These are phyloP conservation scores for Hyposoter dolosus DNA, from an alignment of 2,888 invertebrate species.

Conservation along the genomic window DNA sequence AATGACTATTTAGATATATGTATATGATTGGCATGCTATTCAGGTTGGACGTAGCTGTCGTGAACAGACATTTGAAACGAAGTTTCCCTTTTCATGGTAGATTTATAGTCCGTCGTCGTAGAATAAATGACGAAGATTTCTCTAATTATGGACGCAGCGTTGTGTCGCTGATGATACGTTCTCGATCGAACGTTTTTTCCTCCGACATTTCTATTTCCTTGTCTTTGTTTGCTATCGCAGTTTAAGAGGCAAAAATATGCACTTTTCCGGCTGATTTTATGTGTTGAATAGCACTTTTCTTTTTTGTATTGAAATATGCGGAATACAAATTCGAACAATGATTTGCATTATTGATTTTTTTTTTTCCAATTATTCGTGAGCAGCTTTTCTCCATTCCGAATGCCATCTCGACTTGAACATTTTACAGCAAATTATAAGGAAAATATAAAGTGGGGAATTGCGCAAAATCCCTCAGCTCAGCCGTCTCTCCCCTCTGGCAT, in stretches of 20 bases:
- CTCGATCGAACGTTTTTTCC: conserved; percentile 45
- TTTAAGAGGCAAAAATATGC: not conserved
- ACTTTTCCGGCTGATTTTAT: not conserved
- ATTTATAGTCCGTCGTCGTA: conserved; percentile 70
- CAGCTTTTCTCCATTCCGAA: not conserved
- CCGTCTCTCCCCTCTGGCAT: conserved; percentile 33
- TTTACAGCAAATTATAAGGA: conserved; percentile 26
- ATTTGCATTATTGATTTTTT: conserved; percentile 11
- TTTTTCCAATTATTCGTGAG: not conserved
- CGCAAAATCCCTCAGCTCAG: conserved; percentile 25
- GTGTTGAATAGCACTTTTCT: not conserved
- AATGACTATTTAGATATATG: conserved; percentile 33
- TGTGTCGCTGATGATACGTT: conserved; percentile 68
- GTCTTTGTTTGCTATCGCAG: not conserved
- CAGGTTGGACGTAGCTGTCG: conserved; percentile 45
- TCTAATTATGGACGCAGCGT: conserved; percentile 71
- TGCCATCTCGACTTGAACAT: conserved; percentile 22
- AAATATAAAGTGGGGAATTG: conserved; percentile 29
- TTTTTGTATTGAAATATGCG: not conserved
- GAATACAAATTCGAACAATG: conserved; percentile 9
- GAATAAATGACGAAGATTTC: conserved; percentile 74
- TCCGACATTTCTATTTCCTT: not conserved
- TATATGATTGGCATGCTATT: conserved; percentile 37
- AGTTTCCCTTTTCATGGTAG: conserved; percentile 68
- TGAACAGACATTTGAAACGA: conserved; percentile 52